Evolutionary conservation across 2,888 invertebrate species (phyloP), one percentile per base, ranked within the genome.

Genomic region (Timandra comae): DNA sequence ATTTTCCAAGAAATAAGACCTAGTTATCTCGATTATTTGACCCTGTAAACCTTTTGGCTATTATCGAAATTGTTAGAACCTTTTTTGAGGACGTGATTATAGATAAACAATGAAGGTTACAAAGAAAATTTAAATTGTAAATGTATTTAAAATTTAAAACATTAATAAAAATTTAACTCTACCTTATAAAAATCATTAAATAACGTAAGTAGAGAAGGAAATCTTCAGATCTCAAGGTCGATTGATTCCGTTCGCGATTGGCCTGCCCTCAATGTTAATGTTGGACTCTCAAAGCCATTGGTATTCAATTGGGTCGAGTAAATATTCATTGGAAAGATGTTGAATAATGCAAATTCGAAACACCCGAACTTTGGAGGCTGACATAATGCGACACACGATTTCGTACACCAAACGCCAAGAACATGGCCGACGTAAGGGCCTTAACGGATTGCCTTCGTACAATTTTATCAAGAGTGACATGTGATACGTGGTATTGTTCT

Each of bases 271-370:
- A 32, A 49, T 47, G 49, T 49, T 49, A 45, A 49, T 49, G 44
- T 47, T 41, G 46, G 47, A 47, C 49, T 51, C 45, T 46, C 49
- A 56, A 59, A 56, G 49, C 52, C 49, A 61, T 63, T 56, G 61
- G 47, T 51, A 61, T 63, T 63, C 58, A 56, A 62, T 62, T 58
- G 59, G 52, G 46, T 41, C 51, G 41, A 55, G 59, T 61, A 63
- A 63, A 63, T 63, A 64, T 64, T 64, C 61, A 62, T 63, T 54
- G 55, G 49, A 46, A 52, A 49, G 49, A 53, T 51, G 54, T 60
- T 63, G 62, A 63, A 64, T 64, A 62, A 62, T 62, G 56, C 56
- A 56, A 64, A 62, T 50, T 54, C 51, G 52, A 56, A 63, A 63
- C 56, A 55, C 48, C 48, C 49, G 41, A 58, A 60, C 42, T 57